Base-by-base conservation (phyloP, 2,113 vertebrate genomes). In the Coreoperca whiteheadi region DNA sequence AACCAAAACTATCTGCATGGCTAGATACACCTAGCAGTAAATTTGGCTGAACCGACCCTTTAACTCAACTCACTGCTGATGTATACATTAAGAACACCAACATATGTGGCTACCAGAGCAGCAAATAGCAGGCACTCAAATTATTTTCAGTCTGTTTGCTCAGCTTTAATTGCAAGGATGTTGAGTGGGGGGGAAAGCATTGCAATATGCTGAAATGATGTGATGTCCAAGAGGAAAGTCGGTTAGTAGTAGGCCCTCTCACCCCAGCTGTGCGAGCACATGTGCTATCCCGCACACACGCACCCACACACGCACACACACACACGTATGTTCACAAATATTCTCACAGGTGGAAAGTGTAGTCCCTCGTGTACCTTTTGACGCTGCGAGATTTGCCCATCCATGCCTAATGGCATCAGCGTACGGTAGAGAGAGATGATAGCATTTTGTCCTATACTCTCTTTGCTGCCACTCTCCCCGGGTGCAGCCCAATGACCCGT, bases 351-450 rank as follows among this genome's bases (percentile, higher is more conserved):
- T 94, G 87, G 78, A 90, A 91, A 87, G 82, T 39, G 34, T 7
- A 15, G 79, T 93, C 90, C 91, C 90, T 41, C 1, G 73, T 74
- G 89, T 67, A 56, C 72, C 79, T 41, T 84, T 72, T 48, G 79
- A 77, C 77, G 48, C 61, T 23, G 57, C 59, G 68, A 79, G 87
- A 68, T 77, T 81, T 88, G 66, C 61, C 84, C 92, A 90, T 87
- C 90, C 76, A 56, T 90, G 60, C 64, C 78, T 94, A 93, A 95
- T 82, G 72, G 74, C 84, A 89, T 94, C 90, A 93, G 84, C 4
- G 61, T 56, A 88, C 23, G 86, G 37, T 85, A 87, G 80, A 94
- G 79, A 77, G 89, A 83, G 85, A 89, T 82, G 90, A 92, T 89
- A 82, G 88, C 78, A 74, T 92, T 92, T 88, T 91, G 89, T 92